These are phyloP conservation scores for Hirtodrosophila cameraria DNA, from an alignment of 2,888 invertebrate genomes.

Conservation along the genomic window DNA sequence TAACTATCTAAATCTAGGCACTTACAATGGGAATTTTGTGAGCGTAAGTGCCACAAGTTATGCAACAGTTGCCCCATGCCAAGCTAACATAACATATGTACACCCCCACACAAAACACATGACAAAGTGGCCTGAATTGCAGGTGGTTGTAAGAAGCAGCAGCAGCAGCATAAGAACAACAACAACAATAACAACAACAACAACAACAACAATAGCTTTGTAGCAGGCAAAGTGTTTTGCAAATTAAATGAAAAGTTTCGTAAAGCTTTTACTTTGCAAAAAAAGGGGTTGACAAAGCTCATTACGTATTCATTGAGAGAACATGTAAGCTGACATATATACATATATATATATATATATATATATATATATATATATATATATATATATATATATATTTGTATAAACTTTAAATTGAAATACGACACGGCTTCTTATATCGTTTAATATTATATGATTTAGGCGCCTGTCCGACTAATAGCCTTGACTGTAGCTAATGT, in stretches of 20 bases:
- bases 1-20: slow-evolving; percentile 12
- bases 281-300: slow-evolving; percentile 37
- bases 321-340: slow-evolving; percentile 14
- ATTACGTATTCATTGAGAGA: slow-evolving; percentile 49
- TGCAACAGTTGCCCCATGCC: slow-evolving; percentile 65
- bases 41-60: slow-evolving; percentile 34
- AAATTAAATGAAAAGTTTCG: slow-evolving; percentile 44
- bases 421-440: too few relatives aligned
- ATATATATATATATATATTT: too few relatives aligned
- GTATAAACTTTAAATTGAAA: too few relatives aligned
- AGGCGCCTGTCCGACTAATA: too few relatives aligned
- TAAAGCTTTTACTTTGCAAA: slow-evolving; percentile 28
- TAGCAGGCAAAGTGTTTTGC: slow-evolving; percentile 6
- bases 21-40: slow-evolving; percentile 7
- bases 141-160: slow-evolving; percentile 36
- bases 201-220: too few relatives aligned
- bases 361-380: slow-evolving; percentile 13
- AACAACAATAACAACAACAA: neutral
- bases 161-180: neutral
- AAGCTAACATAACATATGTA: too few relatives aligned
- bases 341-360: neutral
- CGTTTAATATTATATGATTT: too few relatives aligned
- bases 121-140: slow-evolving; percentile 20
- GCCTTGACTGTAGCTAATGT: slow-evolving; percentile 10
- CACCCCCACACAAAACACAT: neutral